Evolutionary conservation across 2,797 vertebrate species (phyloP).

Genomic region (Astyanax mexicanus): DNA sequence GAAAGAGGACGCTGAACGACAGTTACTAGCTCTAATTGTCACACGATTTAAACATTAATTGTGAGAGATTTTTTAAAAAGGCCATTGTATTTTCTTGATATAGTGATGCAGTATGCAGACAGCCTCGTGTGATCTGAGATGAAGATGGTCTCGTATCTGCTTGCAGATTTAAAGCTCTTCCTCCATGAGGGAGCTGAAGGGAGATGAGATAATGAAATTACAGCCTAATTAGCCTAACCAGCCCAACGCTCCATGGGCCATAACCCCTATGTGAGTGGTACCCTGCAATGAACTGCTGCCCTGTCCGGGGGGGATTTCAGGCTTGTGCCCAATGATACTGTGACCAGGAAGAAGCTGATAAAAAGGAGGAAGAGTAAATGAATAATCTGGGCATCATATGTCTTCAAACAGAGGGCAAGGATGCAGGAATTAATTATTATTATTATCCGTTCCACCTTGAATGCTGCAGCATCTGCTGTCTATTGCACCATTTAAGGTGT

Average conservation of each 20-base stretch:
- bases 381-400: too few relatives aligned
- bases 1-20: background rate
- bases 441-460: too few relatives aligned
- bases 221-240: slow-evolving; percentile 5
- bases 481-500: too few relatives aligned
- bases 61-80: background rate
- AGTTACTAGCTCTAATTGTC: background rate
- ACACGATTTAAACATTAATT: background rate
- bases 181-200: background rate
- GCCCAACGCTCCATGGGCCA: slow-evolving; percentile 1
- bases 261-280: too few relatives aligned
- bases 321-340: too few relatives aligned
- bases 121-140: background rate
- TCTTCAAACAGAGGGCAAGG: too few relatives aligned
- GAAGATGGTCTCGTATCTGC: background rate
- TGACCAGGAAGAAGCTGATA: too few relatives aligned
- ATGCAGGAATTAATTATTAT: too few relatives aligned
- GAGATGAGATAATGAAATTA: slow-evolving; percentile 29
- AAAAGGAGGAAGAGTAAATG: too few relatives aligned
- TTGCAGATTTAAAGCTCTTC: background rate
- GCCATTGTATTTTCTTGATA: background rate
- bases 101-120: background rate
- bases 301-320: too few relatives aligned
- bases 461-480: too few relatives aligned
- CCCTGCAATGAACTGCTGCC: too few relatives aligned